Base-by-base conservation (phyloP, 2,113 vertebrate genomes). In the Phalacrocorax brasilianus region DNA sequence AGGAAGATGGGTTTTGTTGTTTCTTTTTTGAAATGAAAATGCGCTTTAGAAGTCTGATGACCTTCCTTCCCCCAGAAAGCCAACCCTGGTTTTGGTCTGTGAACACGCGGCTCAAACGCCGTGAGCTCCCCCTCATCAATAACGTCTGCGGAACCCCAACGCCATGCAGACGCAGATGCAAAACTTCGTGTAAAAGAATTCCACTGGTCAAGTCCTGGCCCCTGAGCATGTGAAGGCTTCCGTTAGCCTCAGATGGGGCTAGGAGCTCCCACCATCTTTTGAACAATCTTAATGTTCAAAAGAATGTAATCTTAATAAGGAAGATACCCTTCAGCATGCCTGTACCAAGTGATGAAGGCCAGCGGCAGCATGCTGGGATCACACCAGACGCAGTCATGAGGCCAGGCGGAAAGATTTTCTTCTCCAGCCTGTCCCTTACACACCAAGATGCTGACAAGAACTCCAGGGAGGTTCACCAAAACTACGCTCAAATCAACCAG, bases 41-140 rank as follows among this genome's bases (percentile, higher is more conserved):
- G 35, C 21, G 16, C 11, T 23, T 59, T 1, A 50, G 82, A n/a
- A 70, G 21, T 2, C 1, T 5, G 20, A 30, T 0, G 9, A 81
- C 32, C 44, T 13, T 15, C 61, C 56, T 62, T 35, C 13, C 28
- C 14, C 30, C 18, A 18, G 10, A 8, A 53, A 90, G 55, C 65
- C 44, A 33, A 71, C 16, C 40, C 50, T 6, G 4, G 7, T 6
- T 2, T 2, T 15, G 8, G 42, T 23, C 40, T 28, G 70, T 38
- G 42, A 21, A 21, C 0, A 11, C 61, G 61, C 2, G 0, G 23
- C 40, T 75, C 32, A 14, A 8, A 12, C 2, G 1, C 4, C 1
- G 0, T 1, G 26, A 86, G 72, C 2, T 50, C 59, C 65, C 16
- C 35, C 66, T 63, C 16, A 44, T 2, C 53, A 15, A 26, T 1